A percentile compares a stretch with the other conserved stretches of the same genome.
phyloP scores from a whole-genome alignment of 1,140 invertebrate genomes.

The Macrocentrus cingulum region DNA sequence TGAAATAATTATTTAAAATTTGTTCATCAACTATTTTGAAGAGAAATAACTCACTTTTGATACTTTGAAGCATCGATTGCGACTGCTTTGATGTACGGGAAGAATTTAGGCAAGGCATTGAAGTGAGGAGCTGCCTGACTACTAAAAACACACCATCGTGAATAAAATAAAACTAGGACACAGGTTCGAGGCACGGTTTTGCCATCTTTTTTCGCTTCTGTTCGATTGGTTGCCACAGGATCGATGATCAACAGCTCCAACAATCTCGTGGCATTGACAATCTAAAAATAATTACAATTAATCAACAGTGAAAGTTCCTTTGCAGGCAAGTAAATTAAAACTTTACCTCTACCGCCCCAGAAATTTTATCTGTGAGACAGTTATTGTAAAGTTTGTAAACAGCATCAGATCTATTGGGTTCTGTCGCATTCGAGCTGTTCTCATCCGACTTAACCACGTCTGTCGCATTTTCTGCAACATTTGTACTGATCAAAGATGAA shows the following conservation, averaged over 20 bases:
- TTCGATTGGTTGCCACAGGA: constrained; percentile 56
- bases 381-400: constrained; percentile 32
- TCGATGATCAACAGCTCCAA: constrained; percentile 61
- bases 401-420: constrained; percentile 16
- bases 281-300: constrained; percentile 38
- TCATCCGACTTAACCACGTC: no score
- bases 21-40: constrained; percentile 4
- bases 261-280: constrained; percentile 63
- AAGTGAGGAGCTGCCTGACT: constrained; percentile 85
- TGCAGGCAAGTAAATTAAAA: constrained; percentile 4
- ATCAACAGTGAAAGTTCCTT: constrained; percentile 18
- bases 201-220: constrained; percentile 35
- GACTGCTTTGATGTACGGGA: constrained; percentile 83
- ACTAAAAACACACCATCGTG: constrained; percentile 86
- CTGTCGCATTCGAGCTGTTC: constrained; percentile 7
- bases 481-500: no score
- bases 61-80: constrained; percentile 88
- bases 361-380: constrained; percentile 44
- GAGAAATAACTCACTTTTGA: constrained; percentile 62
- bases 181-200: constrained; percentile 68
- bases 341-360: constrained; percentile 51
- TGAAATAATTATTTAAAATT: no score
- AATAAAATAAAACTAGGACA: constrained; percentile 85
- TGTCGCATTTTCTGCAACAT: no score
- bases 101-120: constrained; percentile 83